Conservation (phyloP, 37 sponge, comb jelly and placozoan species). For the Halichondria panicea region DNA sequence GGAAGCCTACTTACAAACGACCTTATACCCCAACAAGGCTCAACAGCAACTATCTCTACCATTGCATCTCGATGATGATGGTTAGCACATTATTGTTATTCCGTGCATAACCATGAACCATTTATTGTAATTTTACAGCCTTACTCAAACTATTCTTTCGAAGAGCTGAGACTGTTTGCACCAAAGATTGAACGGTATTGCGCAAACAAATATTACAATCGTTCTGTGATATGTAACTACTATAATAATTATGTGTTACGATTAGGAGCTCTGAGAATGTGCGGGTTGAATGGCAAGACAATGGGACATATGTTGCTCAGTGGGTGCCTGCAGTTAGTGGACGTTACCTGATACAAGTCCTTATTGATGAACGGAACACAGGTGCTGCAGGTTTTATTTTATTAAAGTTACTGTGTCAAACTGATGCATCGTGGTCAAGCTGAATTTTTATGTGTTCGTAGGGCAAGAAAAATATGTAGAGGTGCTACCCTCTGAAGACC, state of each 20-base stretch:
- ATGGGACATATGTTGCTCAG: conserved; percentile 82
- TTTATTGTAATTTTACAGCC: conserved; percentile 25
- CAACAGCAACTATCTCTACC: conserved; percentile 56
- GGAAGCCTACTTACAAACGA: conserved; percentile 51
- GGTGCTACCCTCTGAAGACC: not conserved
- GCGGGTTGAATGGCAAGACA: conserved; percentile 49
- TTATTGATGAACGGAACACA: conserved; percentile 74
- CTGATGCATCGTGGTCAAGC: not conserved
- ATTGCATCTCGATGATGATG: conserved; percentile 74
- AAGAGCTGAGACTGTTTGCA: conserved; percentile 86
- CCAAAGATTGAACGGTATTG: conserved; percentile 53
- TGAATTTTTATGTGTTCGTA: not conserved
- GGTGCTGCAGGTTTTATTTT: conserved; percentile 28
- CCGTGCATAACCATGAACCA: not conserved
- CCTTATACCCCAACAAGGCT: conserved; percentile 38
- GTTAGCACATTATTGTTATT: conserved; percentile 17
- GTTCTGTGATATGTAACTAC: not conserved
- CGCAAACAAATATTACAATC: not conserved
- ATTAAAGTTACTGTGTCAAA: not conserved
- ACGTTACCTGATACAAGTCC: conserved; percentile 73
- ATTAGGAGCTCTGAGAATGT: conserved; percentile 59
- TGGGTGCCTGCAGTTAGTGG: conserved; percentile 84
- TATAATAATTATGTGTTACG: not conserved
- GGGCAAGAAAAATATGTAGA: not conserved
- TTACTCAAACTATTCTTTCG: conserved; percentile 83